Conservation (phyloP, 2,113 vertebrate species). For the Anser cygnoides region DNA sequence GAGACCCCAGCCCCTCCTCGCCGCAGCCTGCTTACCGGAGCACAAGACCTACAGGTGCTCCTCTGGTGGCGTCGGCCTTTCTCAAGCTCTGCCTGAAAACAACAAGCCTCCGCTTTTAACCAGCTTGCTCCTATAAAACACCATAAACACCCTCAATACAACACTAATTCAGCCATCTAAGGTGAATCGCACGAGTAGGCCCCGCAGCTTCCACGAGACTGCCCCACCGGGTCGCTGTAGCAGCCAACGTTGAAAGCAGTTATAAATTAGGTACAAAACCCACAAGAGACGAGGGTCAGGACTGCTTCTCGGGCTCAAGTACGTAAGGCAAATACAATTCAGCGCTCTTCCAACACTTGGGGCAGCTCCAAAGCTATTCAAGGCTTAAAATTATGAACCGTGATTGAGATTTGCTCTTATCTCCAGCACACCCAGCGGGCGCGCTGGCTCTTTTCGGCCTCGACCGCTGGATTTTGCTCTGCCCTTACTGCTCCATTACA, state of each 20-base stretch:
- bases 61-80: not conserved
- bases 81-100: not conserved
- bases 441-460: not conserved
- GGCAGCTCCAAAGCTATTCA: not conserved
- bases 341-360: not conserved
- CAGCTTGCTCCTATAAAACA: not conserved
- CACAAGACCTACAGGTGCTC: not conserved
- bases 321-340: not conserved
- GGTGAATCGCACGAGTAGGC: not conserved
- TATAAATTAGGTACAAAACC: not conserved
- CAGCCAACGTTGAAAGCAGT: not conserved
- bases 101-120: not conserved
- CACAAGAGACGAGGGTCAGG: not conserved
- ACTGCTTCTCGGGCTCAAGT: not conserved
- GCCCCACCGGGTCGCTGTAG: not conserved
- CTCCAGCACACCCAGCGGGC: not conserved
- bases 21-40: not conserved
- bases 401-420: not conserved
- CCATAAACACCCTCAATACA: not conserved
- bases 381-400: not conserved
- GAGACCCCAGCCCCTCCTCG: not conserved
- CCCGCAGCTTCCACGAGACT: not conserved
- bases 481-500: not conserved
- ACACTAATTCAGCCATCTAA: not conserved
- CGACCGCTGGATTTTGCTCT: not conserved